Base-by-base conservation (phyloP, 2,888 invertebrate genomes). In the Heliconius sara region DNA sequence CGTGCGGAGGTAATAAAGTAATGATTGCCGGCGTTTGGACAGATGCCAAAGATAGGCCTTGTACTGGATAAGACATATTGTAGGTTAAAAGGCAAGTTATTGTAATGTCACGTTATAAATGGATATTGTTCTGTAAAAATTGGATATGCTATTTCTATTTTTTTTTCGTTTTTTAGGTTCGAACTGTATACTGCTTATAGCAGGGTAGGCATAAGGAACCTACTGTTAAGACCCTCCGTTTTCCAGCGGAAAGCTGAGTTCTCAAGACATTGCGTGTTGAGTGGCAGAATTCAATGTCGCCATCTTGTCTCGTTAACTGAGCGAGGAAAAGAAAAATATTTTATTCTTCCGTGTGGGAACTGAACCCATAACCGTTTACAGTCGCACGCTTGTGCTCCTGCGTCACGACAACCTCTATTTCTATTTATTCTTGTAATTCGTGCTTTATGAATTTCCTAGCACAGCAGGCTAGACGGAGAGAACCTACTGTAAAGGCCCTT, bases 1-100 rank as follows among this genome's bases (percentile, higher is more conserved):
- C 80, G 79, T 84, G 82, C 82, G 80, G 78, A 77, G 79, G 84
- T 83, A 84, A 84, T 84, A 83, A 83, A 84, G 81, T 84, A 83
- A 82, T 80, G 81, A 84, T 77, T 79, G 80, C 78, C 81, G 83
- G 84, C 83, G 80, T 85, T 85, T 85, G 84, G 84, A 81, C 76
- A 76, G 67, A 68, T 70, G 84, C 84, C 84, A 84, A 84, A 84
- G 83, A 84, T 83, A 81, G 81, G 81, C 79, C 82, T 79, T 82
- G 81, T 82, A 81, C 82, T 81, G 82, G 79, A 84, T 83, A 81
- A 82, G 83, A 84, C 82, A 82, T 81, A 84, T 82, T 74, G 81
- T 79, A 79, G 81, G 82, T 83, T 83, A 83, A 83, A 81, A 80
- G 82, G 82, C 79, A 81, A 83, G 75, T 78, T 82, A 82, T 82